A percentile compares a stretch with the other conserved stretches of the same genome.
phyloP scores from a whole-genome alignment of 2,113 vertebrate species.

The Crypturellus undulatus region DNA sequence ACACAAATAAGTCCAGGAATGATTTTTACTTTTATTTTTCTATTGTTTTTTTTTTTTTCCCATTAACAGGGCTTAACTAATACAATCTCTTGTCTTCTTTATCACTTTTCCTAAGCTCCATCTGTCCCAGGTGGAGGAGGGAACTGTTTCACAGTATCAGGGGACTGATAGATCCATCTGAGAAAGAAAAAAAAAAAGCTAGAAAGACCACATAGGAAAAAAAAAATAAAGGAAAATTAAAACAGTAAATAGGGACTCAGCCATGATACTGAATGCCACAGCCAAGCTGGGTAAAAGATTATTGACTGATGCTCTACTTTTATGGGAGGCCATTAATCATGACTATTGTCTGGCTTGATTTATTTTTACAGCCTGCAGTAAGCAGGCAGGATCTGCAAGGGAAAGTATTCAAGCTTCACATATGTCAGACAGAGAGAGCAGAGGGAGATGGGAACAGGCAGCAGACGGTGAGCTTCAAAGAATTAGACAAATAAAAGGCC shows the following conservation, averaged over 20 bases:
- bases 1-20: neutral
- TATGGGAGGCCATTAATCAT: neutral
- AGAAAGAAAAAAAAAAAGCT: neutral
- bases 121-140: neutral
- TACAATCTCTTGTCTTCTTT: neutral
- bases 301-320: neutral
- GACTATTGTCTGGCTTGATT: neutral
- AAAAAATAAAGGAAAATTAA: neutral
- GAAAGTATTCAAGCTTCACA: constrained; percentile 4
- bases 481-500: constrained; percentile 41
- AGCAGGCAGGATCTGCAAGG: constrained; percentile 15
- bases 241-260: neutral
- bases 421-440: constrained; percentile 11
- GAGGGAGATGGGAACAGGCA: neutral
- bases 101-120: neutral
- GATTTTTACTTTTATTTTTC: neutral
- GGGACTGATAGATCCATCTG: neutral
- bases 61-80: neutral
- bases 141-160: neutral
- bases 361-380: neutral
- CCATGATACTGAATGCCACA: neutral
- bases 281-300: neutral
- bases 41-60: too few relatives aligned
- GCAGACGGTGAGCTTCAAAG: constrained; percentile 52
- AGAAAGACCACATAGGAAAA: neutral